These are phyloP conservation scores for Dyspetes luteomarginatus DNA, from an alignment of 2,888 invertebrate species.

Conservation along the genomic window DNA sequence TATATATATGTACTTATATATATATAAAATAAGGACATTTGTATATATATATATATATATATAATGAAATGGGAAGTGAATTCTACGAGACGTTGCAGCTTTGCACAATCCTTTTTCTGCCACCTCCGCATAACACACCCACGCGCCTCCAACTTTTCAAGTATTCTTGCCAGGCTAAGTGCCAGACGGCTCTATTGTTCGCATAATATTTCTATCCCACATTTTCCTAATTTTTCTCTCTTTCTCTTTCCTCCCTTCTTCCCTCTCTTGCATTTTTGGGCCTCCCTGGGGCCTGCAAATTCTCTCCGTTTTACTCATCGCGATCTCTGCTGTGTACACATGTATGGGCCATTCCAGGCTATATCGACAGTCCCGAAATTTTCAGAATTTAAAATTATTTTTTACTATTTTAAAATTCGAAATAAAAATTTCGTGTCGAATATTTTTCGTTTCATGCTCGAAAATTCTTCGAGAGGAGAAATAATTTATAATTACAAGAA, in stretches of 20 bases:
- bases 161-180: constrained; percentile 45
- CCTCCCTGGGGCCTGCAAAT: constrained; percentile 46
- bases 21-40: constrained; percentile 35
- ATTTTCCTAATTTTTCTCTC: constrained; percentile 42
- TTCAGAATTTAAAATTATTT: no score
- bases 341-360: no score
- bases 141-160: constrained; percentile 34
- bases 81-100: constrained; percentile 48
- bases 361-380: no score
- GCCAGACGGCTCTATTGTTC: constrained; percentile 60
- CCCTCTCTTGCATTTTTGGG: constrained; percentile 10
- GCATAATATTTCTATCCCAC: constrained; percentile 46
- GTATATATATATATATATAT: neutral
- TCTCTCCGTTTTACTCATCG: constrained; percentile 34
- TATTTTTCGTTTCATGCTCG: no score
- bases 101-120: constrained; percentile 62
- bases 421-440: no score
- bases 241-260: constrained; percentile 46
- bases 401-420: no score
- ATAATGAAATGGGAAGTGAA: constrained; percentile 43
- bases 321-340: constrained; percentile 24
- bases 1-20: neutral
- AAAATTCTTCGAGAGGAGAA: no score
- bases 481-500: no score
- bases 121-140: constrained; percentile 53